Evolutionary conservation across 2,113 vertebrate genomes (phyloP).

Genomic region (Eptatretus burgeri): DNA sequence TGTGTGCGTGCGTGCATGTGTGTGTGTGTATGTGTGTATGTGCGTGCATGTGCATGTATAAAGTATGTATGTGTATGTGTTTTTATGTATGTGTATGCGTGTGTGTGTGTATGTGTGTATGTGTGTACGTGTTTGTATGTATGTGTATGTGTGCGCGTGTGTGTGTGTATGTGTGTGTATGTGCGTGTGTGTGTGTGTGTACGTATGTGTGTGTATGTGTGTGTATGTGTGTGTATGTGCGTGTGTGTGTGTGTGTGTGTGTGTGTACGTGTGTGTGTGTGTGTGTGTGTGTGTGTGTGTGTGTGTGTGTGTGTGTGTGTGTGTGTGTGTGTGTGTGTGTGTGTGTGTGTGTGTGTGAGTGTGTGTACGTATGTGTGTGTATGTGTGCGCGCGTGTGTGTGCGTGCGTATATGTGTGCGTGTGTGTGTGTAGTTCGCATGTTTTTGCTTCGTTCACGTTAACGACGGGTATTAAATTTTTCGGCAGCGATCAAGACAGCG

Average conservation of each 20-base stretch:
- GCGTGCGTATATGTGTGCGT: too few relatives aligned
- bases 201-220: background rate
- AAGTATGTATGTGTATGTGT: background rate
- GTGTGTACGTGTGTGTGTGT: background rate
- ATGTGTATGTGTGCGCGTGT: background rate
- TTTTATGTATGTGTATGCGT: background rate
- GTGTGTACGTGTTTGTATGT: too few relatives aligned
- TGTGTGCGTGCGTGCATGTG: too few relatives aligned
- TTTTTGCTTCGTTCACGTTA: too few relatives aligned
- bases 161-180: background rate
- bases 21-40: too few relatives aligned
- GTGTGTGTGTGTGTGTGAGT: background rate
- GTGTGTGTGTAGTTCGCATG: too few relatives aligned
- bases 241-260: constrained; percentile 2
- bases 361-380: too few relatives aligned
- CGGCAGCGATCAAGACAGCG: too few relatives aligned
- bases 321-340: background rate
- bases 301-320: background rate
- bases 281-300: background rate
- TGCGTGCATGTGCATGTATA: too few relatives aligned
- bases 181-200: background rate
- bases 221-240: background rate
- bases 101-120: too few relatives aligned
- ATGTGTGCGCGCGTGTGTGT: too few relatives aligned
- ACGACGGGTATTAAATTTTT: too few relatives aligned